These are phyloP conservation scores for Eueides isabella DNA, from an alignment of 1,140 invertebrate species.

Conservation along the genomic window DNA sequence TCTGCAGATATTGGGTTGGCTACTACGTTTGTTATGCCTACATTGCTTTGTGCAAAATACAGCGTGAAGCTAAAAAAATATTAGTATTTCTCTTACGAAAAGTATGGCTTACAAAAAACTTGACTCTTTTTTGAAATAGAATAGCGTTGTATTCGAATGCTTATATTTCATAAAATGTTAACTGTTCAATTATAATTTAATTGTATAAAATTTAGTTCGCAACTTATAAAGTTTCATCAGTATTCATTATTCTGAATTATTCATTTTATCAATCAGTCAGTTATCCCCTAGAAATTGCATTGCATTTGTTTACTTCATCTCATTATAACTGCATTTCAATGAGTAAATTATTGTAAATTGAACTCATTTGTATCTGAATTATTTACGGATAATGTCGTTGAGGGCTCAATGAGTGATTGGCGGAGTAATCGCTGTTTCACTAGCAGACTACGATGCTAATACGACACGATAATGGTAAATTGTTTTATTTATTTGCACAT, in stretches of 20 bases:
- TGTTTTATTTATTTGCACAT: not conserved
- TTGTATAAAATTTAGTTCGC: not conserved
- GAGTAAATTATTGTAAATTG: constrained; percentile 29
- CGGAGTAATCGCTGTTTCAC: not conserved
- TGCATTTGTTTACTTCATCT: constrained; percentile 17
- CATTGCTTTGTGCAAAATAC: too few relatives aligned
- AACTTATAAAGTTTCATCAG: not conserved
- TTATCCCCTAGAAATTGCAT: not conserved
- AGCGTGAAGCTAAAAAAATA: too few relatives aligned
- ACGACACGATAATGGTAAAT: not conserved
- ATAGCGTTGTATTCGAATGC: too few relatives aligned
- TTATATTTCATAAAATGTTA: too few relatives aligned
- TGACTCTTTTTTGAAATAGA: too few relatives aligned
- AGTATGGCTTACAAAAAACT: too few relatives aligned
- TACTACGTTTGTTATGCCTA: too few relatives aligned
- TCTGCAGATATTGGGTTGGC: too few relatives aligned
- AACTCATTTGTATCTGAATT: constrained; percentile 19
- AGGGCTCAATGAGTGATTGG: constrained; percentile 7
- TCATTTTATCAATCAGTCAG: constrained; percentile 3
- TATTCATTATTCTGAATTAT: not conserved
- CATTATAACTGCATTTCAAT: constrained; percentile 24
- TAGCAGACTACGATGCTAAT: constrained; percentile 1
- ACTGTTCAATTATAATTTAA: too few relatives aligned
- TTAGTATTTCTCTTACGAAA: too few relatives aligned
- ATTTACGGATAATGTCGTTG: constrained; percentile 25